Base-by-base conservation (phyloP, 1,140 invertebrate genomes). In the Trissolcus basalis region DNA sequence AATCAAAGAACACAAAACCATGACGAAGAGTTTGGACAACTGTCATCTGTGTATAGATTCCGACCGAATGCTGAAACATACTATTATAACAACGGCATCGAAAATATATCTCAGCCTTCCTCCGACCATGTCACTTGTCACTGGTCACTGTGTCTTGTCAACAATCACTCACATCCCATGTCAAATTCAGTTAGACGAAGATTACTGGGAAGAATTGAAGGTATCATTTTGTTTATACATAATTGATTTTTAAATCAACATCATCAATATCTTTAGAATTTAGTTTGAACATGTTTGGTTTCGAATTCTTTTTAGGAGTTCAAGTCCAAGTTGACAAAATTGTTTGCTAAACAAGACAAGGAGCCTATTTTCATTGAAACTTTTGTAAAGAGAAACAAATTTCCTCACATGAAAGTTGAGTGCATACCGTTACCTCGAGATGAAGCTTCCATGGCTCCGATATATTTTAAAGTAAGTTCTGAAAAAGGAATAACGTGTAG, bases 291-390 rank as follows among this genome's bases (percentile, higher is more conserved):
- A 39, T 39, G 36, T 39, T 9, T 39, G 36, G 1, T 39, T 39
- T 2, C 9, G 1, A 39, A 35, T 35, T 81, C 60, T 70, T 80
- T 89, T 88, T 83, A 94, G 90, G 89, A 90, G 72, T 94, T 94
- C 68, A 91, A 95, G 44, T 94, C 92, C 86, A 90, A 91, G 7
- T 82, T 99, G 0, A 93, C 92, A 0, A 90, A 91, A 68, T 94
- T 97, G 91, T 98, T 96, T 85, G 87, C 88, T 5, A 86, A 89
- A 0, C 88, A 91, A 80, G 91, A 94, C 48, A 89, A 94, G 82
- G 95, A 96, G 88, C 91, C 94, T n/a, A 89, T 99, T 0, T 98
- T 98, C 86, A 96, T 97, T 90, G 98, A 99, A 90, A 93, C 93
- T 11, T 94, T 94, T 15, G 92, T 92, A 72, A 90, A 91, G 82